Percentiles rank a stretch among this genome's conserved stretches.
Evolutionary conservation across 1,140 invertebrate genomes (phyloP).

Genomic region (Asbolus verrucosus): DNA sequence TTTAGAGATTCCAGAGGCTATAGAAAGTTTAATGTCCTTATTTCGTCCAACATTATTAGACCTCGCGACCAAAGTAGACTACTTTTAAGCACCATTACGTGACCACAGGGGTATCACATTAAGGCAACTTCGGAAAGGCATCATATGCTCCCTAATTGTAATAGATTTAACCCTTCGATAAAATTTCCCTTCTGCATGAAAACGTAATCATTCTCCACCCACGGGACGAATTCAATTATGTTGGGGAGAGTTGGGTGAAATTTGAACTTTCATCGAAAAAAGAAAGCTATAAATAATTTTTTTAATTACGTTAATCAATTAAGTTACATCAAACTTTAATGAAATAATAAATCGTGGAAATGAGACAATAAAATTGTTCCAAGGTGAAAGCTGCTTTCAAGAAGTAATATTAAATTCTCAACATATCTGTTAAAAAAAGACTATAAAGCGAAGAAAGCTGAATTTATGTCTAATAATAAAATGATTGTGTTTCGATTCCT

Average conservation of each 20-base stretch:
- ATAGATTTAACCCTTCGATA: neutral
- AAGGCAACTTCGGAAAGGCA: neutral
- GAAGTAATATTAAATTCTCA: neutral
- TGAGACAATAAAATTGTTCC: slow-evolving; percentile 14
- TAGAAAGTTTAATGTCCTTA: slow-evolving; percentile 11
- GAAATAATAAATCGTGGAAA: neutral
- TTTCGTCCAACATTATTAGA: slow-evolving; percentile 10
- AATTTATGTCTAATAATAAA: slow-evolving; percentile 4
- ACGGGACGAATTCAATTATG: too few relatives aligned
- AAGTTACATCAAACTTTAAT: too few relatives aligned
- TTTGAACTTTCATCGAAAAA: too few relatives aligned
- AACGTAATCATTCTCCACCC: too few relatives aligned
- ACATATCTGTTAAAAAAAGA: slow-evolving; percentile 13
- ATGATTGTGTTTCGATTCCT: slow-evolving; percentile 11
- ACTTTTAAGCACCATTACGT: neutral
- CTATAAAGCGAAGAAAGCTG: slow-evolving; percentile 5
- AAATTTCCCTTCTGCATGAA: neutral
- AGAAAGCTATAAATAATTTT: too few relatives aligned
- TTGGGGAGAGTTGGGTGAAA: too few relatives aligned
- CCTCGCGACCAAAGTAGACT: neutral
- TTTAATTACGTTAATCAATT: too few relatives aligned
- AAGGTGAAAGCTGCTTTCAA: too few relatives aligned
- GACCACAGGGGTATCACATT: slow-evolving; percentile 1
- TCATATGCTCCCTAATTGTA: neutral
- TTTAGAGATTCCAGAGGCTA: neutral